Evolutionary conservation across 2,888 invertebrate genomes (phyloP).

Genomic region (Galerucella calmariensis): DNA sequence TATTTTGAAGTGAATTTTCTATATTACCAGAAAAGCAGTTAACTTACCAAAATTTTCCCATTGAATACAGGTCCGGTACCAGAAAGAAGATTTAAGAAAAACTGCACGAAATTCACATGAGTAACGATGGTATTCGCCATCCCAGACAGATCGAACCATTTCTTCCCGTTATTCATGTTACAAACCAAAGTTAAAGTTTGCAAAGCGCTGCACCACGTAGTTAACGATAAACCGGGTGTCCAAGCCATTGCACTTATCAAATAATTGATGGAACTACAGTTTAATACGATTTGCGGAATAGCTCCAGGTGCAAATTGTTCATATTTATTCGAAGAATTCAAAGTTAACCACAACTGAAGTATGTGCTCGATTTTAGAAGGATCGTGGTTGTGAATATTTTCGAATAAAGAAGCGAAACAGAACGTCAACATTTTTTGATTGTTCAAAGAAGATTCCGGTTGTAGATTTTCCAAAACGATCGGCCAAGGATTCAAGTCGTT

Average conservation of each 20-base stretch:
- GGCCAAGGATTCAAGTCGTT: constrained; percentile 56
- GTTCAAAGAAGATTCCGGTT: constrained; percentile 55
- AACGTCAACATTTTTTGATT: constrained; percentile 73
- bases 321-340: constrained; percentile 72
- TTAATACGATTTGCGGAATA: constrained; percentile 74
- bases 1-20: too few species aligned
- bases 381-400: constrained; percentile 75
- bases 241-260: constrained; percentile 75
- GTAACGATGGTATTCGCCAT: constrained; percentile 74
- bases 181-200: constrained; percentile 80
- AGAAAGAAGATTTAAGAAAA: constrained; percentile 75
- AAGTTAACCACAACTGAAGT: constrained; percentile 78
- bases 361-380: constrained; percentile 85
- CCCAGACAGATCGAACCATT: constrained; percentile 59
- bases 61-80: constrained; percentile 71
- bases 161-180: constrained; percentile 67
- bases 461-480: constrained; percentile 63
- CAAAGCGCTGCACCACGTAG: constrained; percentile 84
- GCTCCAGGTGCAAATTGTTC: constrained; percentile 70
- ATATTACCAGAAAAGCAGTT: neutral
- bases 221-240: constrained; percentile 75
- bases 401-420: constrained; percentile 77
- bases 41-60: constrained; percentile 68
- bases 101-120: constrained; percentile 75
- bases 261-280: constrained; percentile 73